These are phyloP conservation scores for Zelleria hepariella DNA, from an alignment of 2,888 invertebrate species.

Conservation along the genomic window DNA sequence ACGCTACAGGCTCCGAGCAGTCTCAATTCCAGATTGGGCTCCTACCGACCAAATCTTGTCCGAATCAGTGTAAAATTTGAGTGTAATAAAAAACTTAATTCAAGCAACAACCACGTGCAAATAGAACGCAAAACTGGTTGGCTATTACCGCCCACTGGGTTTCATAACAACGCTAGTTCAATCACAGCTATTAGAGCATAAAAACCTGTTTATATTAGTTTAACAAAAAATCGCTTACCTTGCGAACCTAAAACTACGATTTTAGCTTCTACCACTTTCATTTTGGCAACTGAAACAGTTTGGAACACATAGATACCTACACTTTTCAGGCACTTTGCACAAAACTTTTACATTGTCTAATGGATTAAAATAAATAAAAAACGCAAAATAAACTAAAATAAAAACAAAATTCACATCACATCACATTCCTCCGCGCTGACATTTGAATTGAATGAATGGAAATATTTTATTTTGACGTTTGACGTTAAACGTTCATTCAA, in stretches of 20 bases:
- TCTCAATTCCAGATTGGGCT: too few relatives aligned
- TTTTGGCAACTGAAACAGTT: slow-evolving; percentile 32
- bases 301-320: not conserved
- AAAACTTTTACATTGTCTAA: not conserved
- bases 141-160: not conserved
- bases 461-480: not conserved
- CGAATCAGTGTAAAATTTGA: not conserved
- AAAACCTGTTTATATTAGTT: slow-evolving; percentile 1
- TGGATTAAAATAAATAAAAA: not conserved
- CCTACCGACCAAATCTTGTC: too few relatives aligned
- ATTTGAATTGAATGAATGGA: not conserved
- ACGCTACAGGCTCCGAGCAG: too few relatives aligned
- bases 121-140: not conserved
- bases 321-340: not conserved
- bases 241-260: slow-evolving; percentile 87
- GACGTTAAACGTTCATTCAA: not conserved
- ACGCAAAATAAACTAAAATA: not conserved
- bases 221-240: slow-evolving; percentile 65
- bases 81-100: not conserved
- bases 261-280: slow-evolving; percentile 87
- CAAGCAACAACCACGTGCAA: not conserved
- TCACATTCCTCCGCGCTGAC: not conserved
- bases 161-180: not conserved
- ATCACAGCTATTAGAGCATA: slow-evolving; percentile 5
- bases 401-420: not conserved